Percentiles rank a stretch among this genome's conserved stretches.
Evolutionary conservation across 2,797 vertebrate species (phyloP).

Genomic region (Monodelphis domestica): DNA sequence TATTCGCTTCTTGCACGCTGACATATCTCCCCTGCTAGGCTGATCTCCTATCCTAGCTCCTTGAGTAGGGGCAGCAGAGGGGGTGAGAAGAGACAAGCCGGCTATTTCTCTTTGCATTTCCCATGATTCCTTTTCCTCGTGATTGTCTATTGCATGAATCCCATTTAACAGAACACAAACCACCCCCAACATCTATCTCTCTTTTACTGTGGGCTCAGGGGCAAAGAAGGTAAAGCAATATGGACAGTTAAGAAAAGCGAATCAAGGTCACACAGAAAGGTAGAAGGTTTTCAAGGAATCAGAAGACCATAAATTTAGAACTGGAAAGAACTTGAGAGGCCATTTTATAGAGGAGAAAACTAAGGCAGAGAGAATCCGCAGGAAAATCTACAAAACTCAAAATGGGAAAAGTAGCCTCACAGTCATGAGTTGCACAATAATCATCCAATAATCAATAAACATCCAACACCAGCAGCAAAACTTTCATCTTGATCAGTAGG

Average conservation of each 20-base stretch:
- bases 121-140: neutral
- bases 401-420: neutral
- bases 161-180: slow-evolving; percentile 2
- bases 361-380: neutral
- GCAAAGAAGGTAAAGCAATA: neutral
- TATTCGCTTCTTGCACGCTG: neutral
- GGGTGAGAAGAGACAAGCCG: slow-evolving; percentile 2
- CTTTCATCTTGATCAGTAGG: neutral
- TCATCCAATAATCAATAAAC: too few species aligned
- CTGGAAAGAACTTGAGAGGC: neutral
- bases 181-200: neutral
- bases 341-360: neutral
- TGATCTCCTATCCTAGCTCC: neutral
- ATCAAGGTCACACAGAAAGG: neutral
- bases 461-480: too few species aligned
- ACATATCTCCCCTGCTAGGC: neutral
- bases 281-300: neutral
- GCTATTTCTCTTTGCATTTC: slow-evolving; percentile 11
- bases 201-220: neutral
- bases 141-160: slow-evolving; percentile 41
- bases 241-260: neutral
- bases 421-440: too few species aligned
- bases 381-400: neutral
- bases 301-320: neutral
- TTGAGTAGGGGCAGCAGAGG: neutral